Evolutionary conservation across 2,888 invertebrate genomes (phyloP).

Genomic region (Netelia virgata): DNA sequence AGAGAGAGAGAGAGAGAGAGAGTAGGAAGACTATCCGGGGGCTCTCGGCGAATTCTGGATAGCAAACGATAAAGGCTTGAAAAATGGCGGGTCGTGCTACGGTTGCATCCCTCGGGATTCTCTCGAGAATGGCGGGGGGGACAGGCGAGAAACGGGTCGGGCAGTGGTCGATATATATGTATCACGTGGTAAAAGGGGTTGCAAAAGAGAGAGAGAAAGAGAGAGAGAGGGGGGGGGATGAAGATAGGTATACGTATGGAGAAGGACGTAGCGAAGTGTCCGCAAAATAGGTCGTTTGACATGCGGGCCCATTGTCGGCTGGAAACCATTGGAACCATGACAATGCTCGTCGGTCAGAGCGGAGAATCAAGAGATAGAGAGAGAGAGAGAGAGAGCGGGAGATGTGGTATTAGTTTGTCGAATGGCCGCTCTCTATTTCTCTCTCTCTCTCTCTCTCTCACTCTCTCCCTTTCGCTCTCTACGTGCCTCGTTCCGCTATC

Average conservation of each 20-base stretch:
- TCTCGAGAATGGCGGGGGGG: slow-evolving; percentile 55
- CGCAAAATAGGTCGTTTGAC: slow-evolving; percentile 77
- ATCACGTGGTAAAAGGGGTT: slow-evolving; percentile 45
- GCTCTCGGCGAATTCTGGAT: slow-evolving; percentile 59
- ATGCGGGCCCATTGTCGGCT: slow-evolving; percentile 80
- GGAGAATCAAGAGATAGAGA: slow-evolving; percentile 29
- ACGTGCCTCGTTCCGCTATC: slow-evolving; percentile 35
- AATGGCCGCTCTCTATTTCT: slow-evolving; percentile 3
- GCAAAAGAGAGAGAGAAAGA: slow-evolving; percentile 4
- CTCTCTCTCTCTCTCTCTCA: no score
- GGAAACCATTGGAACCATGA: slow-evolving; percentile 75
- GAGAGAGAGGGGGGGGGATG: neutral
- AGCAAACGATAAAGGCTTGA: slow-evolving; percentile 70
- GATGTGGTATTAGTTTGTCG: slow-evolving; percentile 20
- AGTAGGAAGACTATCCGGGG: slow-evolving; percentile 22
- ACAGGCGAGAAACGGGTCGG: slow-evolving; percentile 36
- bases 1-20: slow-evolving; percentile 22
- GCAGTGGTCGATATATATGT: slow-evolving; percentile 22
- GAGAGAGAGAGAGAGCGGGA: neutral
- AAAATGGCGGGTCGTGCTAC: slow-evolving; percentile 67
- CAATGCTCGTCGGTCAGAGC: slow-evolving; percentile 33
- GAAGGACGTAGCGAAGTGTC: slow-evolving; percentile 62
- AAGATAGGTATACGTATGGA: slow-evolving; percentile 20
- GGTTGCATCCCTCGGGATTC: slow-evolving; percentile 67
- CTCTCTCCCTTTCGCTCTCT: neutral